phyloP scores from a whole-genome alignment of 2,113 vertebrate genomes.

The Corythornis vintsioides region DNA sequence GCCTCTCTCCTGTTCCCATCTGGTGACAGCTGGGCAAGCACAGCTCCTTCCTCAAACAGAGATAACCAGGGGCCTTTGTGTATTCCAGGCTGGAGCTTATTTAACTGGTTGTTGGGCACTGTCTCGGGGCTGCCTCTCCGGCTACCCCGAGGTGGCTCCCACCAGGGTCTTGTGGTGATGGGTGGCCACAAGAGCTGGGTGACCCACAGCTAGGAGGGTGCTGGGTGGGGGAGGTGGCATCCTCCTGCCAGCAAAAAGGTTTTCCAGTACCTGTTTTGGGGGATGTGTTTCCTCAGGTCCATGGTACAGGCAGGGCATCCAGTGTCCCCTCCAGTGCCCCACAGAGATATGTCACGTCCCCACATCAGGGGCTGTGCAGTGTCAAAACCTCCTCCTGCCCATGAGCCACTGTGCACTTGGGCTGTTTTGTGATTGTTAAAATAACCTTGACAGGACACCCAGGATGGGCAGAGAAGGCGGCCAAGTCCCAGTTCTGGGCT shows the following conservation, averaged over 20 bases:
- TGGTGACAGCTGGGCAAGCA: background rate
- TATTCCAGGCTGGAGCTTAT: background rate
- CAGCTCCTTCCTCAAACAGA: conserved; percentile 9
- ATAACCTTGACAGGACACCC: background rate
- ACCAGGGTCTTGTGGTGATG: rapidly evolving
- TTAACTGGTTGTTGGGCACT: background rate
- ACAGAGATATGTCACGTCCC: rapidly evolving
- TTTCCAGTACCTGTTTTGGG: background rate
- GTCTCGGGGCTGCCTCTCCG: background rate
- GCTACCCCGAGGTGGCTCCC: background rate
- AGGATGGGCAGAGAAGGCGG: rapidly evolving
- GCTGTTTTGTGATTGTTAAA: background rate
- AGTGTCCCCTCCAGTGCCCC: background rate
- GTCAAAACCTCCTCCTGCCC: background rate
- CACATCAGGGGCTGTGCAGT: background rate
- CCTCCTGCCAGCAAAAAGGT: rapidly evolving
- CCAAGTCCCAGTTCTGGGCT: background rate
- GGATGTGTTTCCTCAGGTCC: background rate
- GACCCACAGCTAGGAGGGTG: background rate
- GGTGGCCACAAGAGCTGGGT: background rate
- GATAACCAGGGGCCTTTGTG: background rate
- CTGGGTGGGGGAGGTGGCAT: background rate
- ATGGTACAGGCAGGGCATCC: rapidly evolving
- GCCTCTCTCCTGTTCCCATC: background rate
- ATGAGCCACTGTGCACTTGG: rapidly evolving